Percentiles rank a stretch among this genome's conserved stretches.
phyloP scores from a whole-genome alignment of 2,797 vertebrate genomes.

The Pagetopsis macropterus region DNA sequence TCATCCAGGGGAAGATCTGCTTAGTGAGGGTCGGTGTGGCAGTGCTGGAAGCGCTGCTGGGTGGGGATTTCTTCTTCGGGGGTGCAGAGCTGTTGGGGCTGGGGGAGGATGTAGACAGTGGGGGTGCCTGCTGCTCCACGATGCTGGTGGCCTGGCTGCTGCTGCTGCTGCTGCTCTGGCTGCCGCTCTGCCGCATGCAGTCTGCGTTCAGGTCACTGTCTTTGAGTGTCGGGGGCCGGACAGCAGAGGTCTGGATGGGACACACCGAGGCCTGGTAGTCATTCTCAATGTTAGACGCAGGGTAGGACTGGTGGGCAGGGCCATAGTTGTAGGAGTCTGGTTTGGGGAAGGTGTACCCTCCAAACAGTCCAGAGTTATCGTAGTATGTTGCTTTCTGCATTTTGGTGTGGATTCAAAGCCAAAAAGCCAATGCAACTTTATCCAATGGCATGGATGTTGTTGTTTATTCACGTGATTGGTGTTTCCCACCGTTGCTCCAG shows the following conservation, averaged over 20 bases:
- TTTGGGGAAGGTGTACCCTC: constrained; percentile 95
- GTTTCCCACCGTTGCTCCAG: constrained; percentile 81
- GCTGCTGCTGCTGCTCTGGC: constrained; percentile 74
- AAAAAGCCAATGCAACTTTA: constrained; percentile 86
- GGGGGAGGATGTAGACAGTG: constrained; percentile 89
- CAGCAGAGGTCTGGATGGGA: constrained; percentile 90
- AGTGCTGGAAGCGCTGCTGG: constrained; percentile 81
- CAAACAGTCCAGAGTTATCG: constrained; percentile 97
- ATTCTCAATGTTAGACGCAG: constrained; percentile 88
- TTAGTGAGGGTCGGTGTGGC: constrained; percentile 91
- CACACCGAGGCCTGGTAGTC: constrained; percentile 95
- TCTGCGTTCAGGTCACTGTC: constrained; percentile 91
- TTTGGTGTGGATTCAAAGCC: constrained; percentile 85
- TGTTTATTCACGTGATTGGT: constrained; percentile 86
- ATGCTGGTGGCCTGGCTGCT: constrained; percentile 83
- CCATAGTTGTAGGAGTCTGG: constrained; percentile 93
- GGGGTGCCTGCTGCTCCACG: constrained; percentile 88
- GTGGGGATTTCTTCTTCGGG: constrained; percentile 90
- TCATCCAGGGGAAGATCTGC: constrained; percentile 99
- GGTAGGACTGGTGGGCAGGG: constrained; percentile 91
- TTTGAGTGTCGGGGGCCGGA: constrained; percentile 89
- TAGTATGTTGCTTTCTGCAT: constrained; percentile 99
- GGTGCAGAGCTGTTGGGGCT: constrained; percentile 87
- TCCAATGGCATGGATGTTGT: constrained; percentile 93
- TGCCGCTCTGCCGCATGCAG: constrained; percentile 91